phyloP scores from a whole-genome alignment of 2,797 vertebrate species.

The Champsocephalus gunnari region DNA sequence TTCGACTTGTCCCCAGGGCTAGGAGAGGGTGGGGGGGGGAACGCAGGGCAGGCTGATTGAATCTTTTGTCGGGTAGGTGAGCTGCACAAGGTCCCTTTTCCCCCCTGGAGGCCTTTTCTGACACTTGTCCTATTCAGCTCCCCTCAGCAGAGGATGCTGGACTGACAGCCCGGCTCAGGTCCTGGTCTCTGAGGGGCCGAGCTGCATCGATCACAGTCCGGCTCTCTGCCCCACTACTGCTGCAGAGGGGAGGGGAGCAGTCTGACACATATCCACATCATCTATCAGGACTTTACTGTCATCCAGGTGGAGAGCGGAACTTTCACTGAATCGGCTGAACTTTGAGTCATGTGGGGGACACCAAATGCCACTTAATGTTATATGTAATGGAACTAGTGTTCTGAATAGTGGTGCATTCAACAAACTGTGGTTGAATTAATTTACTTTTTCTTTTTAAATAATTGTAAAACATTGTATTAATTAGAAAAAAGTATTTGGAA shows the following conservation, averaged over 20 bases:
- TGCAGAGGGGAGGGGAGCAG: slow-evolving; percentile 48
- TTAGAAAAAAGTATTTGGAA: background rate
- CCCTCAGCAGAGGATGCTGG: slow-evolving; percentile 87
- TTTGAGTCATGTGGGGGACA: slow-evolving; percentile 18
- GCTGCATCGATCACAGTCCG: slow-evolving; percentile 90
- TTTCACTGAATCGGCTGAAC: slow-evolving; percentile 47
- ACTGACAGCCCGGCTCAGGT: slow-evolving; percentile 90
- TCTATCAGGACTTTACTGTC: slow-evolving; percentile 61
- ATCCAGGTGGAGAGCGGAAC: slow-evolving; percentile 50
- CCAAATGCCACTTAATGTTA: slow-evolving; percentile 1
- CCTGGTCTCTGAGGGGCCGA: slow-evolving; percentile 85
- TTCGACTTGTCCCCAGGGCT: slow-evolving; percentile 72
- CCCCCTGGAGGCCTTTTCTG: slow-evolving; percentile 86
- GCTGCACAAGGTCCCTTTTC: slow-evolving; percentile 85
- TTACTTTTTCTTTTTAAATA: too few relatives aligned
- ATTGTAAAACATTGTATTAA: background rate
- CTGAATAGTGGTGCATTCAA: background rate
- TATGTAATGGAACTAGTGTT: background rate
- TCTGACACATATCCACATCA: slow-evolving; percentile 67
- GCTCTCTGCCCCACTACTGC: slow-evolving; percentile 78
- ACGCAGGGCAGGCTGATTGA: slow-evolving; percentile 86
- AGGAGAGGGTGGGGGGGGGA: slow-evolving; percentile 23
- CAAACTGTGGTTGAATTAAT: too few relatives aligned
- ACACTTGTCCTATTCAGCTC: slow-evolving; percentile 89
- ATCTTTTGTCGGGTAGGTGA: slow-evolving; percentile 94